These are phyloP conservation scores for Tyto alba DNA, from an alignment of 2,113 vertebrate genomes.

Conservation along the genomic window DNA sequence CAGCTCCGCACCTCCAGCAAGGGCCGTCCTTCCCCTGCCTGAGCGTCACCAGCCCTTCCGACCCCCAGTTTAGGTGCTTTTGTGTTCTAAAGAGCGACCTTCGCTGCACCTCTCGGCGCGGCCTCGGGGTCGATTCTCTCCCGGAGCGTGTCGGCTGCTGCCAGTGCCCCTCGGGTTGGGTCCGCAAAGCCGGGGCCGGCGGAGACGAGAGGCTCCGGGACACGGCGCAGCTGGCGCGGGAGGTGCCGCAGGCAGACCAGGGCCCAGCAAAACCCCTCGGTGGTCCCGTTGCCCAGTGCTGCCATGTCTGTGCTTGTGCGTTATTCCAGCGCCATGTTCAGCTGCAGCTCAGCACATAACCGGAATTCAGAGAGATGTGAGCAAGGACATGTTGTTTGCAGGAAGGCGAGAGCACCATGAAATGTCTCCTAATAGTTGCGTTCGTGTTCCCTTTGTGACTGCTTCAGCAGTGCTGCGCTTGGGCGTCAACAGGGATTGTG, in stretches of 20 bases:
- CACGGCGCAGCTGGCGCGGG: neutral
- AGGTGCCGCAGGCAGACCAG: neutral
- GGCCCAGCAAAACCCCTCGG: neutral
- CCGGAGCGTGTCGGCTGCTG: rapidly evolving
- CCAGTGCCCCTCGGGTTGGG: rapidly evolving
- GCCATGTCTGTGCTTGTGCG: rapidly evolving
- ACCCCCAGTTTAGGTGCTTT: neutral
- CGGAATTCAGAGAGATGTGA: neutral
- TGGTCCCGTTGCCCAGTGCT: rapidly evolving
- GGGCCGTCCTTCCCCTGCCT: neutral
- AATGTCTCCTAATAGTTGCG: neutral
- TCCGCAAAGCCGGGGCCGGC: neutral
- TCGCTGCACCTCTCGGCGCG: neutral
- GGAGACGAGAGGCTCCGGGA: neutral
- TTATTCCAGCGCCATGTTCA: rapidly evolving
- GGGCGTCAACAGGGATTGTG: rapidly evolving
- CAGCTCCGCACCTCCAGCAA: neutral
- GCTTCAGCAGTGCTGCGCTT: rapidly evolving
- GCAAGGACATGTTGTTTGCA: rapidly evolving
- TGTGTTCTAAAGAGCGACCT: neutral
- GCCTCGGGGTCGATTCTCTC: neutral
- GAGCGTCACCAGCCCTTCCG: neutral
- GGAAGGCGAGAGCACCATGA: neutral
- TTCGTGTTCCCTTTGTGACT: neutral
- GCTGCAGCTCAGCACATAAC: neutral